Percentiles rank a stretch among this genome's conserved stretches.
phyloP scores from a whole-genome alignment of 1,140 invertebrate species.

The Drosophila ficusphila region DNA sequence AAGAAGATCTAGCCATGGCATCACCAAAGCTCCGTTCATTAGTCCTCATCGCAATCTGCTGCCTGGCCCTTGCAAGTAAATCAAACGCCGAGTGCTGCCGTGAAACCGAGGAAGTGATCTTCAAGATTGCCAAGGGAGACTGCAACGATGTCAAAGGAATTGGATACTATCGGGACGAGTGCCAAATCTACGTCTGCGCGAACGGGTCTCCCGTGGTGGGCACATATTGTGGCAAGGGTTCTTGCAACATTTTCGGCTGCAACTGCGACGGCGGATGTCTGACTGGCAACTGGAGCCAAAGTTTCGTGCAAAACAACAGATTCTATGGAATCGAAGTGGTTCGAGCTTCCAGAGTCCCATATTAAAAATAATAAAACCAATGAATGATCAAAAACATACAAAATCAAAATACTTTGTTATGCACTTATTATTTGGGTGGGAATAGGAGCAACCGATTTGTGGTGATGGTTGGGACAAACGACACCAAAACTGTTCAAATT shows the following conservation, averaged over 20 bases:
- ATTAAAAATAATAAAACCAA: too few species aligned
- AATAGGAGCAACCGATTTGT: too few species aligned
- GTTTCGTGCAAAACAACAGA: background rate
- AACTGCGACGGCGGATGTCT: slow-evolving; percentile 3
- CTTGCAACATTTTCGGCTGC: slow-evolving; percentile 6
- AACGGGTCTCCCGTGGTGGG: background rate
- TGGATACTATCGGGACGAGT: background rate
- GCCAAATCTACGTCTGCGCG: too few species aligned
- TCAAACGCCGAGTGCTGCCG: background rate
- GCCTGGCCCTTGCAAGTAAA: background rate
- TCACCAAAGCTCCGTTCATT: background rate
- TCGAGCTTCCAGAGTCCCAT: background rate
- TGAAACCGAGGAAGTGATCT: background rate
- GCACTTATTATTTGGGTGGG: too few species aligned
- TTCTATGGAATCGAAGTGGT: background rate
- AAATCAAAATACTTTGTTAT: too few species aligned
- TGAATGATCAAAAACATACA: too few species aligned
- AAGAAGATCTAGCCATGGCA: background rate
- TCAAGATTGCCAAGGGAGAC: background rate
- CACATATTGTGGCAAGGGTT: background rate
- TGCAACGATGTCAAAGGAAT: background rate
- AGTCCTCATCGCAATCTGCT: background rate
- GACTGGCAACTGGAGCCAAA: background rate
- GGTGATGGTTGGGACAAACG: too few species aligned
- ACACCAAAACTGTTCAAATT: too few species aligned